Base-by-base conservation (phyloP, 2,888 invertebrate species). In the Agrilus mali region DNA sequence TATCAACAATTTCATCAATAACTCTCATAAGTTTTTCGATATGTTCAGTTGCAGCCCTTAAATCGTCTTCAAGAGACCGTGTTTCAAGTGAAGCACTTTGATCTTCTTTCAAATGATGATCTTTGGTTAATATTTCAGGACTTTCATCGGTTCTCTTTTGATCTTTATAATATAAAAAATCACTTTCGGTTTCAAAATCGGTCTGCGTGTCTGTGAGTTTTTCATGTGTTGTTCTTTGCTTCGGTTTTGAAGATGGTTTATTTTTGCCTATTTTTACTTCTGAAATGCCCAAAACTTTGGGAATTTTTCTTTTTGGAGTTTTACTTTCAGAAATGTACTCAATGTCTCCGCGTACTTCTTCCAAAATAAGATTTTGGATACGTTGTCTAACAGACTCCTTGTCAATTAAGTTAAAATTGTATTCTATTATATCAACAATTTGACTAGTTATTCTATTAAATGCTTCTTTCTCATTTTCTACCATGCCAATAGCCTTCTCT, bases 351-450 rank as follows among this genome's bases (percentile, higher is more conserved):
- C 5, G 38, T 14, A 62, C 50, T 49, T 63, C 63, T 35, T 56
- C 55, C 4, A 58, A 55, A 33, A 65, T 58, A 13, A 59, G 58
- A 39, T 60, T 57, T 42, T 48, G 66, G 55, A 62, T 64, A 65
- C 55, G 71, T 51, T 56, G 64, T 60, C 61, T 74, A 58, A 59
- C 72, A 59, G 52, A 66, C 60, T 60, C 66, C 60, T 61, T 72
- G 62, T 49, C 74, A 46, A 57, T 67, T 63, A 63, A 72, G 60
- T 64, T 73, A 55, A 51, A 72, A 65, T 56, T 72, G 56, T 51
- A 69, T 54, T 63, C 68, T 54, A 61, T 72, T 55, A 62, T 71
- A 48, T 65, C 71, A 59, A 63, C 67, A 59, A 60, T 70, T 59
- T 60, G 69, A 56, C 47, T 62, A 60, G 59, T 71, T 49, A 65